Conservation (phyloP, 1,140 invertebrate genomes). For the Phymorhynchus buccinoides region DNA sequence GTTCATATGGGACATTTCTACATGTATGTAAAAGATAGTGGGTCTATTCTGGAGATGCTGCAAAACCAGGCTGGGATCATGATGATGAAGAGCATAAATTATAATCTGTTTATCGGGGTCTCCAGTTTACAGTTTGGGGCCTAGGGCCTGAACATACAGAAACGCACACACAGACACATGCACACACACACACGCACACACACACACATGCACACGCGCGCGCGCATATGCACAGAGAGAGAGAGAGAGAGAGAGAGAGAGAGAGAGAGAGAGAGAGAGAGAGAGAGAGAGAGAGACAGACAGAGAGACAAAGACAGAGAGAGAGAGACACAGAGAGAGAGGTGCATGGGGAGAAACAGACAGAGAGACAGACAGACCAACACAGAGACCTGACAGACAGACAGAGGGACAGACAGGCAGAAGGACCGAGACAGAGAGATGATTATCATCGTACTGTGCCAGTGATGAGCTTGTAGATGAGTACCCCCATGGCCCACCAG, state of each 20-base stretch:
- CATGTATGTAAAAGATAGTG: too few species aligned
- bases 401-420: background rate
- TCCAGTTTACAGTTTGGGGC: too few species aligned
- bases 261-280: too few species aligned
- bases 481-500: slow-evolving; percentile 34
- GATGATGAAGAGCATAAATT: too few species aligned
- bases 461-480: slow-evolving; percentile 34
- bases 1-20: too few species aligned
- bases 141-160: too few species aligned
- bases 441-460: slow-evolving; percentile 25
- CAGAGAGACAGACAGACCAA: background rate
- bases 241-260: background rate
- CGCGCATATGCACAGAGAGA: background rate
- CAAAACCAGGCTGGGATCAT: too few species aligned
- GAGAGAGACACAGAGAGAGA: background rate
- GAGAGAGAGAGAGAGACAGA: too few species aligned
- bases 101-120: too few species aligned
- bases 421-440: too few species aligned
- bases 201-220: slow-evolving; percentile 7
- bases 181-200: slow-evolving; percentile 22
- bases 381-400: background rate
- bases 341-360: background rate
- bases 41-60: too few species aligned
- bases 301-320: background rate
- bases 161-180: slow-evolving; percentile 13